These are phyloP conservation scores for Lepidocyrtoides sp. DNA, from an alignment of 2,888 invertebrate species.

Conservation along the genomic window DNA sequence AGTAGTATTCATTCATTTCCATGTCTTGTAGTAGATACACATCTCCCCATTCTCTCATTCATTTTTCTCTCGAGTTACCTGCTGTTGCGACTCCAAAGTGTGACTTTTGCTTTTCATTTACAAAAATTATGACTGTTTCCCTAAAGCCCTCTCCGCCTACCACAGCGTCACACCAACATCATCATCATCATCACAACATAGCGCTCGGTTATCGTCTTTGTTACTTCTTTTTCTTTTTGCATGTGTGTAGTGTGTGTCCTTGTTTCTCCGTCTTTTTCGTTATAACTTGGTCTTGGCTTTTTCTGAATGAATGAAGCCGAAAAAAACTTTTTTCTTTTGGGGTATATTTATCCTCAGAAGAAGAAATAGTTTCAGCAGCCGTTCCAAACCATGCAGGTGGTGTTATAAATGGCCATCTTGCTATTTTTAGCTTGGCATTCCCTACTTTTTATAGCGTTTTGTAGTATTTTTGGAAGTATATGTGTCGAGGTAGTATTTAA, in stretches of 20 bases:
- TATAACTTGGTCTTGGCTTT: background rate
- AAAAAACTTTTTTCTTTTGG: background rate
- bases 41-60: slow-evolving; percentile 53
- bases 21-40: slow-evolving; percentile 60
- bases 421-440: slow-evolving; percentile 76
- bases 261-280: slow-evolving; percentile 24
- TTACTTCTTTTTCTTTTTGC: no score
- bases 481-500: slow-evolving; percentile 14
- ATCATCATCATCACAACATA: background rate
- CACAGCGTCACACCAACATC: slow-evolving; percentile 34
- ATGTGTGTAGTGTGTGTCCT: slow-evolving; percentile 38
- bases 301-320: slow-evolving; percentile 28
- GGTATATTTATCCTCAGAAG: background rate
- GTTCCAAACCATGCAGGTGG: background rate
- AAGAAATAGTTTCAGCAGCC: background rate
- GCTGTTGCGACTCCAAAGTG: slow-evolving; percentile 31
- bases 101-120: slow-evolving; percentile 75
- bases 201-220: background rate
- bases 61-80: background rate
- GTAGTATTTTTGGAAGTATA: slow-evolving; percentile 73
- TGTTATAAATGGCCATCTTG: slow-evolving; percentile 61
- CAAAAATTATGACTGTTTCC: slow-evolving; percentile 77
- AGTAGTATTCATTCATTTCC: no score
- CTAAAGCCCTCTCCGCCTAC: slow-evolving; percentile 62
- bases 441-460: slow-evolving; percentile 73